Percentiles rank a stretch among this genome's conserved stretches.
phyloP scores from a whole-genome alignment of 1,140 invertebrate species.

The Drosophila melanogaster region DNA sequence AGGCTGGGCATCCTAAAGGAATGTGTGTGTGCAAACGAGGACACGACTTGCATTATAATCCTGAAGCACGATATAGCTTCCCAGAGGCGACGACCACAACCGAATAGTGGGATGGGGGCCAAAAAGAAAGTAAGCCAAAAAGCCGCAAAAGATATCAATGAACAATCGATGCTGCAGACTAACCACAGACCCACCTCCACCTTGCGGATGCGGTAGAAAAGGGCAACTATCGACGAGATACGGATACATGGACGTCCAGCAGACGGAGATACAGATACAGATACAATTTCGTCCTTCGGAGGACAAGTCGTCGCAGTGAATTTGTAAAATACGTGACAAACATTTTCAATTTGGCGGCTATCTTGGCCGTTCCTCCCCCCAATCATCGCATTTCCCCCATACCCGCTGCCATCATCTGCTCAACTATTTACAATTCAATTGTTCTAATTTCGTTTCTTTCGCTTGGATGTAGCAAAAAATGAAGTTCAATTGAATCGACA shows the following conservation, averaged over 20 bases:
- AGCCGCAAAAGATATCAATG: conserved; percentile 78
- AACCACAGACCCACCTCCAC: conserved; percentile 36
- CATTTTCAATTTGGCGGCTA: conserved; percentile 73
- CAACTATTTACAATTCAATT: conserved; percentile 82
- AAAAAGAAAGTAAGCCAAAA: conserved; percentile 33
- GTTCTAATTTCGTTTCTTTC: conserved; percentile 74
- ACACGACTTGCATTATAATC: conserved; percentile 74
- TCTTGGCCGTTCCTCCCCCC: conserved; percentile 3
- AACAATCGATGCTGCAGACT: conserved; percentile 74
- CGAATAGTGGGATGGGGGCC: conserved; percentile 33
- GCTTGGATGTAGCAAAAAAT: conserved; percentile 47
- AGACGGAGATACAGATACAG: conserved; percentile 33
- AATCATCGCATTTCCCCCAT: conserved; percentile 21
- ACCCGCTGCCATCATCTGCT: conserved; percentile 39
- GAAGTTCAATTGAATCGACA: conserved; percentile 80
- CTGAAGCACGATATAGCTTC: conserved; percentile 1
- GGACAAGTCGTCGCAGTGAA: conserved; percentile 74
- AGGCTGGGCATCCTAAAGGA: conserved; percentile 30
- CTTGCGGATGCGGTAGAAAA: conserved; percentile 12
- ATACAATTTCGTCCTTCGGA: conserved; percentile 44
- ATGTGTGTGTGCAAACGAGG: conserved; percentile 21
- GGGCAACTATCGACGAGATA: conserved; percentile 42
- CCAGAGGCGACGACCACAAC: conserved; percentile 47
- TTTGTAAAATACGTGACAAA: conserved; percentile 84
- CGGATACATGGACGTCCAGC: conserved; percentile 59